Percentiles rank a stretch among this genome's conserved stretches.
Conservation (phyloP, 2,113 vertebrate genomes). For the Mus pahari region DNA sequence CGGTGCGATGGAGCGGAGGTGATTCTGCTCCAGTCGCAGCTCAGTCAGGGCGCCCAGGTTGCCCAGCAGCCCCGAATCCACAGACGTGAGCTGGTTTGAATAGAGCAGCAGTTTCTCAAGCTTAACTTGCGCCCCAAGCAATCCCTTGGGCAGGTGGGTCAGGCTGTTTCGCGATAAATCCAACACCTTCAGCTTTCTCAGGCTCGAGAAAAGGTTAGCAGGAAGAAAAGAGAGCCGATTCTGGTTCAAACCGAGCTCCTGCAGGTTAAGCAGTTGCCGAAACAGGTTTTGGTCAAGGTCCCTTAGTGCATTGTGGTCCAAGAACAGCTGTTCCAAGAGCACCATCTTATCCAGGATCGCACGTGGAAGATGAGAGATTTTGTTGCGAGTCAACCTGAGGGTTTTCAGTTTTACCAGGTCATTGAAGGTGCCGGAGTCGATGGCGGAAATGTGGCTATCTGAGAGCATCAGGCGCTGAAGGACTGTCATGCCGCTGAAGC, state of each 20-base stretch:
- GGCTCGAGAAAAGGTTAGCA: constrained; percentile 82
- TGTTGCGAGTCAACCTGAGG: constrained; percentile 88
- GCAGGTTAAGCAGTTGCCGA: constrained; percentile 83
- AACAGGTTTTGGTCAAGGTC: constrained; percentile 84
- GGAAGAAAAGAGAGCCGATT: constrained; percentile 87
- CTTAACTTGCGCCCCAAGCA: constrained; percentile 87
- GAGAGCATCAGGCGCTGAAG: constrained; percentile 88
- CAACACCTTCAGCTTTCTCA: constrained; percentile 86
- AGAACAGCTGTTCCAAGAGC: constrained; percentile 87
- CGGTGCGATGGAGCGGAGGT: constrained; percentile 85
- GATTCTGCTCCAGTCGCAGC: constrained; percentile 88
- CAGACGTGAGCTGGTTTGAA: constrained; percentile 86
- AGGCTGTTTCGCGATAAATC: constrained; percentile 91
- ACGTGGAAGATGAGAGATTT: constrained; percentile 85
- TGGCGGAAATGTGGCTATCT: constrained; percentile 85
- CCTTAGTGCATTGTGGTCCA: constrained; percentile 88
- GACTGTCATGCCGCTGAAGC: constrained; percentile 84
- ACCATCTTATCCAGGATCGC: constrained; percentile 85
- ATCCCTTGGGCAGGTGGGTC: constrained; percentile 84
- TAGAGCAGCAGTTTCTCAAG: constrained; percentile 87
- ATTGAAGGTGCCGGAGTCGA: constrained; percentile 89
- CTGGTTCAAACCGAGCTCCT: constrained; percentile 87
- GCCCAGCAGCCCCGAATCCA: constrained; percentile 87
- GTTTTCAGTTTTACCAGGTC: constrained; percentile 86
- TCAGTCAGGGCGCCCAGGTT: constrained; percentile 86